phyloP scores from a whole-genome alignment of 1,140 invertebrate genomes.

The Coelopa frigida region DNA sequence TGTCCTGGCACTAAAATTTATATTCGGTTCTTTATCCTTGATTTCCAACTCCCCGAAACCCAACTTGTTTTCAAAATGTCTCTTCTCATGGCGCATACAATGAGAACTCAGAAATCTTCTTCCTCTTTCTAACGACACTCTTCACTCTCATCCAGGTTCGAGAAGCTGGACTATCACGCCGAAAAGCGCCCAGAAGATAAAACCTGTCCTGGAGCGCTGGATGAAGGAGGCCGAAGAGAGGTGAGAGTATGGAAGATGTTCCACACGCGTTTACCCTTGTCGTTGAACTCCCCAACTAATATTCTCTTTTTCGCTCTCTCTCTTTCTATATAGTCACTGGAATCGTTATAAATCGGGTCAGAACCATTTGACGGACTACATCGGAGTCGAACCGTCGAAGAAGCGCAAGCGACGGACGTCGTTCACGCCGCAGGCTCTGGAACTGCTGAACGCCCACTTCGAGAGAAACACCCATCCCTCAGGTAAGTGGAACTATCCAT shows the following conservation, averaged over 20 bases:
- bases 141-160: slow-evolving; percentile 66
- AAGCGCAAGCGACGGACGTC: slow-evolving; percentile 93
- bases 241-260: slow-evolving; percentile 56
- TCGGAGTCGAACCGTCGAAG: slow-evolving; percentile 92
- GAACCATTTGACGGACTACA: slow-evolving; percentile 90
- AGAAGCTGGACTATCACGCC: slow-evolving; percentile 99
- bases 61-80: neutral
- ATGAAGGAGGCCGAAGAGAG: slow-evolving; percentile 97
- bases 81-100: neutral
- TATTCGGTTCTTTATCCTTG: too few species aligned
- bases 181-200: slow-evolving; percentile 98
- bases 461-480: slow-evolving; percentile 96
- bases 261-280: slow-evolving; percentile 22
- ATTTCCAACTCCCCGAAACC: too few species aligned
- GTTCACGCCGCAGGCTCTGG: slow-evolving; percentile 92
- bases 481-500: slow-evolving; percentile 60
- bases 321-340: slow-evolving; percentile 37
- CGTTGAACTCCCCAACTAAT: neutral
- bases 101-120: neutral
- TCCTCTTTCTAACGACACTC: neutral
- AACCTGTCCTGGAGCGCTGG: slow-evolving; percentile 95
- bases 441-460: slow-evolving; percentile 91
- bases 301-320: slow-evolving; percentile 8
- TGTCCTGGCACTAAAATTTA: slow-evolving; percentile 55
- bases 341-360: slow-evolving; percentile 82